Evolutionary conservation across 2,113 vertebrate species (phyloP), one percentile per base, ranked within the genome.

Genomic region (Raja brachyura): DNA sequence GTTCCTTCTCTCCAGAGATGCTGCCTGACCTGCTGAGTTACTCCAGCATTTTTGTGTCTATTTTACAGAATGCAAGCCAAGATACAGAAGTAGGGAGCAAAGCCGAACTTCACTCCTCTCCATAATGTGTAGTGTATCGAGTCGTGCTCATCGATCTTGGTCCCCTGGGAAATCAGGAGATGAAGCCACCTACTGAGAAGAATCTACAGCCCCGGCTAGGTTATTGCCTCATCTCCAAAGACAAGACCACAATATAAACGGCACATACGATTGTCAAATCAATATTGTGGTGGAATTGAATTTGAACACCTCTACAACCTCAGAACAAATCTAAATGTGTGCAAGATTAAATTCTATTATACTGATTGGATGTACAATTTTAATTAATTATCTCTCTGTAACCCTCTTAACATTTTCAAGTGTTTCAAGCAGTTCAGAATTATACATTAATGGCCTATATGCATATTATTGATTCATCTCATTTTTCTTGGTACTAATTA

Each of bases 311-410:
- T 25, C 48, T 56, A 33, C n/a, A 77, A 77, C n/a, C 39, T 28
- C 9, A 11, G 54, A 83, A 4, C 13, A 22, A 83, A 83, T 25
- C 79, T 59, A 9, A 48, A 56, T 83, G 79, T 54, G 25, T 83
- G 48, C 48, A 83, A 83, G 48, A 83, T 56, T 56, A 83, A 56
- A 59, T 25, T 83, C 2, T 59, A 28, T 54, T 81, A 81, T 5
- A 81, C 78, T 48, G 14, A 81, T 48, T 81, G 78, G 39, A 81
- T 81, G 33, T 81, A 54, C 78, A 81, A 81, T 81, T 54, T 54
- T 81, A 81, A 81, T 77, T 77, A 77, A 77, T 56, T 81, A 18
- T 56, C 79, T 59, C 20, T 22, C 20, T 7, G 54, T 79, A 83
- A 59, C 54, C 48, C 78, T 83, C 22, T 59, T 83, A 56, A 56